Conservation (phyloP, 1,140 invertebrate genomes). For the Wiebesia pumilae region DNA sequence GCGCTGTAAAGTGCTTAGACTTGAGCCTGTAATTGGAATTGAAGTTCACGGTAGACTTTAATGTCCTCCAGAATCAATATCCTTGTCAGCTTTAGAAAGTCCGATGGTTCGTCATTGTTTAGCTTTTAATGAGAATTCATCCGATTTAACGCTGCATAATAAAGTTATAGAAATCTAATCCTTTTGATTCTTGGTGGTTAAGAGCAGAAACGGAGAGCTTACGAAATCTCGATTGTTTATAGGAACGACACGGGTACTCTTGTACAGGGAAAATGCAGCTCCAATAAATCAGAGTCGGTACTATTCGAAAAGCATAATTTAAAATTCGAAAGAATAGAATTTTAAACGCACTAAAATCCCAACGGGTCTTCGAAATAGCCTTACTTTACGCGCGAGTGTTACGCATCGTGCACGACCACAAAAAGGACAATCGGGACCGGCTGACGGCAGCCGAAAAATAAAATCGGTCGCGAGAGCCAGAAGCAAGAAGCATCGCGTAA, state of each 20-base stretch:
- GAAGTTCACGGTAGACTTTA: too few species aligned
- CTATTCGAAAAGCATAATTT: not conserved
- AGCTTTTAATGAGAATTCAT: too few species aligned
- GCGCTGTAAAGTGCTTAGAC: too few species aligned
- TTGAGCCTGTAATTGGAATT: too few species aligned
- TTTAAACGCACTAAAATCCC: conserved; percentile 29
- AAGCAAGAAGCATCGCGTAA: conserved; percentile 40
- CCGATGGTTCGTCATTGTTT: too few species aligned
- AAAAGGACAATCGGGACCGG: conserved; percentile 25
- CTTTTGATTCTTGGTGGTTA: not conserved
- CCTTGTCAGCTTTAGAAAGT: too few species aligned
- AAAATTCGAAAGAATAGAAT: conserved; percentile 27
- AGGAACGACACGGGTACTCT: not conserved
- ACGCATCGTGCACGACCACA: conserved; percentile 7
- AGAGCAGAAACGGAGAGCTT: not conserved
- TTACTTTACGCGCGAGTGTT: conserved; percentile 22
- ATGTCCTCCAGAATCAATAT: too few species aligned
- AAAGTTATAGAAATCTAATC: too few species aligned
- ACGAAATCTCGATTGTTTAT: not conserved
- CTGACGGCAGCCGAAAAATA: conserved; percentile 27
- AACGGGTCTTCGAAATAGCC: conserved; percentile 12
- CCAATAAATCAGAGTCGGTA: not conserved
- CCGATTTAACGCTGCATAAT: too few species aligned
- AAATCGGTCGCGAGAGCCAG: conserved; percentile 24
- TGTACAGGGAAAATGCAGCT: not conserved